Conservation (phyloP, 2,797 vertebrate species). For the Chelon labrosus region DNA sequence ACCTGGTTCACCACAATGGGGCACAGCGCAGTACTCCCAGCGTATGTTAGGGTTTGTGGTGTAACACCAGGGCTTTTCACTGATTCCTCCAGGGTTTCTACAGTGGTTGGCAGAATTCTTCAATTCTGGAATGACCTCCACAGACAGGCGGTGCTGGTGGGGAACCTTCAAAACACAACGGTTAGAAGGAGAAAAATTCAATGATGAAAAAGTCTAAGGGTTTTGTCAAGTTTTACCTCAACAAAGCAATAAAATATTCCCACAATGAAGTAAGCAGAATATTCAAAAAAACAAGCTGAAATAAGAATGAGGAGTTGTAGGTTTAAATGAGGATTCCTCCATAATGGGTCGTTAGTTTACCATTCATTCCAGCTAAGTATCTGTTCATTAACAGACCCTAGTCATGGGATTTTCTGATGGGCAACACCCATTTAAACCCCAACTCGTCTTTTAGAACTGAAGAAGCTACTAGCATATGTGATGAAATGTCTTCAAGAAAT, state of each 20-base stretch:
- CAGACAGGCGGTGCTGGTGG: conserved; percentile 88
- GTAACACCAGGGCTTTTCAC: conserved; percentile 91
- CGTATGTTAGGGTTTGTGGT: conserved; percentile 86
- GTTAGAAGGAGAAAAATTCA: background rate
- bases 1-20: conserved; percentile 82
- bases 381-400: too few species aligned
- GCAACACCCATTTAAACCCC: too few species aligned
- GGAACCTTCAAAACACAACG: conserved; percentile 76
- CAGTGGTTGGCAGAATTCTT: conserved; percentile 88
- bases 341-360: too few species aligned
- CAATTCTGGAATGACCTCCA: conserved; percentile 90
- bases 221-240: background rate
- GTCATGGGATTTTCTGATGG: too few species aligned
- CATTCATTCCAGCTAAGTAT: too few species aligned
- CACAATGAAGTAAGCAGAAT: background rate
- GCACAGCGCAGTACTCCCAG: conserved; percentile 92
- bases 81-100: conserved; percentile 91
- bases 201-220: background rate
- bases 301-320: too few species aligned
- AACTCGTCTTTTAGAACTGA: too few species aligned
- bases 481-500: too few species aligned
- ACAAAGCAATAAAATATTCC: background rate
- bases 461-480: too few species aligned
- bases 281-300: background rate
- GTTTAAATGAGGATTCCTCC: too few species aligned